Conservation (phyloP, 2,113 vertebrate genomes). For the Melospiza georgiana region DNA sequence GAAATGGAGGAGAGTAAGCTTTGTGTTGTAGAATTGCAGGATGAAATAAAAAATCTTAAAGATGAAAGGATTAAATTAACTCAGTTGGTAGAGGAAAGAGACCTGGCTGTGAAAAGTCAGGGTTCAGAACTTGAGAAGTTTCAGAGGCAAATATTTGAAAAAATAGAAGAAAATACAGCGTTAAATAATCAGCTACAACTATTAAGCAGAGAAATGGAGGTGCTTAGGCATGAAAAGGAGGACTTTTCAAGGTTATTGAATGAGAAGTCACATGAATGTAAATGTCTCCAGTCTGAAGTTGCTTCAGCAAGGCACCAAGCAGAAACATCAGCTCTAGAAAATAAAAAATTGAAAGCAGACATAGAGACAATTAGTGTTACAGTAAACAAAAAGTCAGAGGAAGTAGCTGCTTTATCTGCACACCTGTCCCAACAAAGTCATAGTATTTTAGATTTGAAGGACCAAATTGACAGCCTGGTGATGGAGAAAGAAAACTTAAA, state of each 20-base stretch:
- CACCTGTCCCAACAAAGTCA: slow-evolving; percentile 65
- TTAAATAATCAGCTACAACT: slow-evolving; percentile 72
- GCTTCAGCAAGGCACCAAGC: slow-evolving; percentile 68
- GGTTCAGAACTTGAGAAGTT: slow-evolving; percentile 60
- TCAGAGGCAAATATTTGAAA: slow-evolving; percentile 70
- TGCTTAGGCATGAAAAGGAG: slow-evolving; percentile 69
- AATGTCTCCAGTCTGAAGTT: slow-evolving; percentile 56
- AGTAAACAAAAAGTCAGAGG: slow-evolving; percentile 60
- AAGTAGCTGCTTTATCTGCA: slow-evolving; percentile 65
- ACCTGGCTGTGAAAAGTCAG: slow-evolving; percentile 50
- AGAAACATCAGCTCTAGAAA: slow-evolving; percentile 73
- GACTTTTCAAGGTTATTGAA: slow-evolving; percentile 54
- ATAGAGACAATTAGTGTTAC: slow-evolving; percentile 56
- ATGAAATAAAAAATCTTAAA: slow-evolving; percentile 68
- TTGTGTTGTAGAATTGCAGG: slow-evolving; percentile 45
- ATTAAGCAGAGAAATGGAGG: slow-evolving; percentile 65
- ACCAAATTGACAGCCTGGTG: slow-evolving; percentile 59
- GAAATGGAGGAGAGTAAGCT: slow-evolving; percentile 60
- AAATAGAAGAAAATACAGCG: slow-evolving; percentile 55
- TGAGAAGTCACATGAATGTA: slow-evolving; percentile 62
- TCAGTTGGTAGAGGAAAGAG: slow-evolving; percentile 69
- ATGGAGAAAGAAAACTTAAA: slow-evolving; percentile 70
- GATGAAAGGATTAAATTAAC: slow-evolving; percentile 53
- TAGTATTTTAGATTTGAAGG: slow-evolving; percentile 66
- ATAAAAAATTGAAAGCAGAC: slow-evolving; percentile 72